Conservation (phyloP, 2,888 invertebrate species). For the Iselma pallidipennis region DNA sequence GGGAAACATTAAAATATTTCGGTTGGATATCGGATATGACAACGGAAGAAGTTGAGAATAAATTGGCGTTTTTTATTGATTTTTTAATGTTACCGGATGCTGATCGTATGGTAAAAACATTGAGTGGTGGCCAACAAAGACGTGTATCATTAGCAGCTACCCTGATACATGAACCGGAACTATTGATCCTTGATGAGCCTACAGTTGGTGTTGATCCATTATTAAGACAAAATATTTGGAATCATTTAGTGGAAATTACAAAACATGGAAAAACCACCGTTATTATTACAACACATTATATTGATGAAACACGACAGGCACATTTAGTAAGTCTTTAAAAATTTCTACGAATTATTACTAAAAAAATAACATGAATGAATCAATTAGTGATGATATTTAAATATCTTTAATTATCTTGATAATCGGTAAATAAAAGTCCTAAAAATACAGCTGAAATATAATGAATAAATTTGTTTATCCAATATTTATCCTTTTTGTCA, state of each 20-base stretch:
- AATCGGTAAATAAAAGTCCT: too few species aligned
- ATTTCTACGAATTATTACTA: too few species aligned
- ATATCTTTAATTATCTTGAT: too few species aligned
- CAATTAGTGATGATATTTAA: too few species aligned
- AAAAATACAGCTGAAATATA: too few species aligned
- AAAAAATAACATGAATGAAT: too few species aligned
- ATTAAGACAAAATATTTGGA: conserved; percentile 91
- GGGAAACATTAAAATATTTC: conserved; percentile 53
- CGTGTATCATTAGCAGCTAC: conserved; percentile 88
- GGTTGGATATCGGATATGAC: conserved; percentile 53
- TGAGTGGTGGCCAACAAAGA: conserved; percentile 85
- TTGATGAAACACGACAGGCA: conserved; percentile 92
- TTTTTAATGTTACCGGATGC: conserved; percentile 50
- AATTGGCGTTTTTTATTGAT: conserved; percentile 47
- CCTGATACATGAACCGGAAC: conserved; percentile 83
- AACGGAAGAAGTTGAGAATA: conserved; percentile 45
- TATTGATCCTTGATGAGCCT: conserved; percentile 89
- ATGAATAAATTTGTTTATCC: too few species aligned
- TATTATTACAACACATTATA: conserved; percentile 92
- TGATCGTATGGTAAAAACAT: conserved; percentile 64
- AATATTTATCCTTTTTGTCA: too few species aligned
- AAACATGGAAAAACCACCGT: conserved; percentile 90
- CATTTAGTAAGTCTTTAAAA: conserved; percentile 83
- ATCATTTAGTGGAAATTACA: conserved; percentile 87
- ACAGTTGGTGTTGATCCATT: conserved; percentile 93